A percentile compares a stretch with the other conserved stretches of the same genome.
Conservation (phyloP, 2,888 invertebrate genomes). For the Eristalis intricaria region DNA sequence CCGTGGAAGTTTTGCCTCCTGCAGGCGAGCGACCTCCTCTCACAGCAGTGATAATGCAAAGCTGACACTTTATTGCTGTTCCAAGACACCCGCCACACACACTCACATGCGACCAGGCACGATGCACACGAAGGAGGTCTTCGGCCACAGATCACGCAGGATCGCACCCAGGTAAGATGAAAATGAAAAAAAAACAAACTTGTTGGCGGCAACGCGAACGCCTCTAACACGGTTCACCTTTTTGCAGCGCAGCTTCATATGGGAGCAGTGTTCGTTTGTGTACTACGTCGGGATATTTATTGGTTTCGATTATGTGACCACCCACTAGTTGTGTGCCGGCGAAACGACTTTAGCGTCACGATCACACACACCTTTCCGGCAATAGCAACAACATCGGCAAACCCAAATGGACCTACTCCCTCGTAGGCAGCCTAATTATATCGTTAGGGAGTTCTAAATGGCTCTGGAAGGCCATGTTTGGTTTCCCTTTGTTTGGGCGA, state of each 20-base stretch:
- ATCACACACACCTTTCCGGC: slow-evolving; percentile 61
- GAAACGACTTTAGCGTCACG: slow-evolving; percentile 62
- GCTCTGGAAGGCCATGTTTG: slow-evolving; percentile 60
- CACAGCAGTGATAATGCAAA: slow-evolving; percentile 38
- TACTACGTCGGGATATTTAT: slow-evolving; percentile 53
- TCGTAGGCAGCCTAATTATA: slow-evolving; percentile 71
- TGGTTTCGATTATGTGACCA: slow-evolving; percentile 68
- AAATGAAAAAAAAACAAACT: slow-evolving; percentile 61
- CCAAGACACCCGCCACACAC: slow-evolving; percentile 58
- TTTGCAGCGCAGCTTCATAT: slow-evolving; percentile 35
- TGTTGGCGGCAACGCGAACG: slow-evolving; percentile 56
- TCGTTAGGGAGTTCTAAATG: slow-evolving; percentile 71
- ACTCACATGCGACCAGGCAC: slow-evolving; percentile 3
- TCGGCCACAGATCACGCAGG: slow-evolving; percentile 38
- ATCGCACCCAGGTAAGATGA: slow-evolving; percentile 51
- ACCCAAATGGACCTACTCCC: slow-evolving; percentile 29
- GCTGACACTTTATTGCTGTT: slow-evolving; percentile 38
- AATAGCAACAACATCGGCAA: background rate
- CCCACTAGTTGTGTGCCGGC: slow-evolving; percentile 55
- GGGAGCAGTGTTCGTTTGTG: slow-evolving; percentile 14
- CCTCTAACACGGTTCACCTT: slow-evolving; percentile 55
- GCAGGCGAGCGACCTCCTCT: background rate
- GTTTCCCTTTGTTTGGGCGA: slow-evolving; percentile 12
- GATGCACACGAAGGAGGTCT: slow-evolving; percentile 10
- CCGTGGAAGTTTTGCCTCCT: slow-evolving; percentile 2